These are phyloP conservation scores for Apostichopus californicus DNA, from an alignment of 35 echinoderm and acorn worm genomes.

Conservation along the genomic window DNA sequence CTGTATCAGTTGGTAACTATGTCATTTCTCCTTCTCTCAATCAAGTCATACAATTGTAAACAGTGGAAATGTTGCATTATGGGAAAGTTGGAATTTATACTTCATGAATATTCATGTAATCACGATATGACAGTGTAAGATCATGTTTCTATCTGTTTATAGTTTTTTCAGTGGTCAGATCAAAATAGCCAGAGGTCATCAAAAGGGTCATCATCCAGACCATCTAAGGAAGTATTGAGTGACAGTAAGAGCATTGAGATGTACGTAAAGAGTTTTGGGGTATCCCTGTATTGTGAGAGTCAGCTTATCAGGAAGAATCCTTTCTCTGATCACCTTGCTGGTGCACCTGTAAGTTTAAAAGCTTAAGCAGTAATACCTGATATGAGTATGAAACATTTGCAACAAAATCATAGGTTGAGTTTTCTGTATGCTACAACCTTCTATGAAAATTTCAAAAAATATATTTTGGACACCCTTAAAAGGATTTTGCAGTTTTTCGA, in stretches of 20 bases:
- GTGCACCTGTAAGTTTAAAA: slow-evolving; percentile 77
- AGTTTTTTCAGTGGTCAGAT: slow-evolving; percentile 99
- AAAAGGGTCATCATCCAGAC: background rate
- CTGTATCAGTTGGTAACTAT: too few relatives aligned
- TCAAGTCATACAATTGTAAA: background rate
- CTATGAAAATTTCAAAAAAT: too few relatives aligned
- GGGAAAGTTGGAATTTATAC: background rate
- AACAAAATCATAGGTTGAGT: too few relatives aligned
- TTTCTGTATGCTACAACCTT: too few relatives aligned
- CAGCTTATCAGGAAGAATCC: slow-evolving; percentile 60
- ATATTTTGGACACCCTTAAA: too few relatives aligned
- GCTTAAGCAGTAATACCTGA: background rate
- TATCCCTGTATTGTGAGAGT: slow-evolving; percentile 82
- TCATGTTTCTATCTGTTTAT: background rate
- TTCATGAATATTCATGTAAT: background rate
- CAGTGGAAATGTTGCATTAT: background rate
- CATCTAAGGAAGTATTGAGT: slow-evolving; percentile 32
- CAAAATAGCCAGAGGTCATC: slow-evolving; percentile 16
- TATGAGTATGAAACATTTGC: too few relatives aligned
- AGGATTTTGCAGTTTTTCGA: too few relatives aligned
- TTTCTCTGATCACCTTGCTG: slow-evolving; percentile 42
- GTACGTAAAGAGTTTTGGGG: slow-evolving; percentile 63
- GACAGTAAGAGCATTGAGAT: slow-evolving; percentile 59
- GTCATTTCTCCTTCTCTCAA: background rate
- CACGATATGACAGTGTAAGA: background rate